A percentile compares a stretch with the other conserved stretches of the same genome.
These are phyloP conservation scores for Trogon melanurus DNA, from an alignment of 2,113 vertebrate species.

Conservation along the genomic window DNA sequence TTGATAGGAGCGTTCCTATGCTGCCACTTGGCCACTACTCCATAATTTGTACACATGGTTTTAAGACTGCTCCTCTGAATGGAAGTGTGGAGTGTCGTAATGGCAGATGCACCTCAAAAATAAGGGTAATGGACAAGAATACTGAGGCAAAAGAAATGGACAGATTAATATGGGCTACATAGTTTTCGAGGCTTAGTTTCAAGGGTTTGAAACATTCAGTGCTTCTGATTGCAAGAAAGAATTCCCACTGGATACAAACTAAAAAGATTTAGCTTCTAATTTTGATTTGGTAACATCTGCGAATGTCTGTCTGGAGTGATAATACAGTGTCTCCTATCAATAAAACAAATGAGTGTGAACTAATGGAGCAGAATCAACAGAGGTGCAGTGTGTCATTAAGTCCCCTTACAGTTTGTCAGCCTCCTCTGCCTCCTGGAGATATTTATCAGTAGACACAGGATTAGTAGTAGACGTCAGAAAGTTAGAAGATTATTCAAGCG, in stretches of 20 bases:
- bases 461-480: background rate
- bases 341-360: background rate
- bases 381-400: background rate
- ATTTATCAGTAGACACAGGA: background rate
- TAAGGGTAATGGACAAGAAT: background rate
- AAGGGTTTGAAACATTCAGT: background rate
- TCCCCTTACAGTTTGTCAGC: background rate
- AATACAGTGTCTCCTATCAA: background rate
- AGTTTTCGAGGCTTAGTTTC: background rate
- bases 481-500: background rate
- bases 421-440: background rate
- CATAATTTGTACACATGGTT: background rate
- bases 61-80: background rate
- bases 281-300: background rate
- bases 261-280: slow-evolving; percentile 9
- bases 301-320: background rate
- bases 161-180: background rate
- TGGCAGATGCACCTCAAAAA: background rate
- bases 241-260: background rate
- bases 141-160: background rate
- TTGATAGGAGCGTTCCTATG: background rate
- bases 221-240: background rate
- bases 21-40: background rate
- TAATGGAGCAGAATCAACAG: background rate
- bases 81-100: background rate